These are phyloP conservation scores for Octomys mimax DNA, from an alignment of 2,797 vertebrate genomes.

Conservation along the genomic window DNA sequence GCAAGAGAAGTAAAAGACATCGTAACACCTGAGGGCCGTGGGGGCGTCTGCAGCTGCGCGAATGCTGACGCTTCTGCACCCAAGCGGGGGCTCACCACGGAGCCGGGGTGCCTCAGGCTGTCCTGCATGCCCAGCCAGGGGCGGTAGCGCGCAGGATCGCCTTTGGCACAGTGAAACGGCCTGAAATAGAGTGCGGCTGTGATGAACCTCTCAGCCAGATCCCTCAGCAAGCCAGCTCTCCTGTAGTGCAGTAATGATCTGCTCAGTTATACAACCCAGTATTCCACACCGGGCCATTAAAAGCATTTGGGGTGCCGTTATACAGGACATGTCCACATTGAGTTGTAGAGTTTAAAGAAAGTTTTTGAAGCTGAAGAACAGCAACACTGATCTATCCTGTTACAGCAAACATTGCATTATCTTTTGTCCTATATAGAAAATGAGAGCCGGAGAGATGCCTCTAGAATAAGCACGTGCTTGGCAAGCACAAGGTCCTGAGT, in stretches of 20 bases:
- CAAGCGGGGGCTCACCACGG: background rate
- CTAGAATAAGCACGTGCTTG: no score
- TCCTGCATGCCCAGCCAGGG: background rate
- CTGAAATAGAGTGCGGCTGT: slow-evolving; percentile 18
- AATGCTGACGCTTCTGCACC: background rate
- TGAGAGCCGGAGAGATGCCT: no score
- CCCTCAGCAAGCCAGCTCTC: background rate
- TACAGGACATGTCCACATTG: background rate
- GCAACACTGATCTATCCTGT: background rate
- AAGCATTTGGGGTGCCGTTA: background rate
- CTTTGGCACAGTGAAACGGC: background rate
- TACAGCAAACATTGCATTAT: background rate
- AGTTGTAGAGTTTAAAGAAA: slow-evolving; percentile 22
- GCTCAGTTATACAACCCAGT: background rate
- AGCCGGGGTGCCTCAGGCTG: background rate
- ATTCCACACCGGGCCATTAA: background rate
- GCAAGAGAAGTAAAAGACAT: background rate
- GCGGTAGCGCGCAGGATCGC: background rate
- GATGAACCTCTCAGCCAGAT: background rate
- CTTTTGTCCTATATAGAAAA: background rate
- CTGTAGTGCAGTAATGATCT: background rate
- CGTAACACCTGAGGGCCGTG: background rate
- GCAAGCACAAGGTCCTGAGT: no score
- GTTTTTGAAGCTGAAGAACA: background rate
- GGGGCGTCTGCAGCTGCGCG: background rate